Base-by-base conservation (phyloP, 2,113 vertebrate species). In the Melozone crissalis region DNA sequence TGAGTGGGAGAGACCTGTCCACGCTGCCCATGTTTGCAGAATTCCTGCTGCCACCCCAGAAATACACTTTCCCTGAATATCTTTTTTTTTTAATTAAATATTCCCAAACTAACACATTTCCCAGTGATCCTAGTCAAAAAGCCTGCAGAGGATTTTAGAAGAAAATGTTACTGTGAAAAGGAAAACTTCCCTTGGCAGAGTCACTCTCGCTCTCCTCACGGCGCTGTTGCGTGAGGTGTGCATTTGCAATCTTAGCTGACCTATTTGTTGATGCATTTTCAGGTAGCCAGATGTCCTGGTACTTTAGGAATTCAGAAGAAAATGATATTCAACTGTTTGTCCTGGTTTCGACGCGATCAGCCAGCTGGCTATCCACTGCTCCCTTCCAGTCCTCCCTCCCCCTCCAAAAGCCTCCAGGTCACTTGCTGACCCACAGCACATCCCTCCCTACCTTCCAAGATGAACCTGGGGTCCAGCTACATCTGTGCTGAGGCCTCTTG, bases 271-370 rank as follows among this genome's bases (percentile, higher is more conserved):
- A 87, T 90, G 80, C 84, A 62, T 84, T 96, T 96, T 95, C 95
- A 95, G 95, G 95, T 96, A 93, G 94, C 92, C 96, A 97, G 96
- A 94, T 97, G 96, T 94, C 96, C 81, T 33, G 43, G 72, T 92
- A 95, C 92, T 96, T 95, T 44, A 96, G 88, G 74, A 93, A 90
- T 89, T 75, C 86, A 89, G 89, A 94, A 94, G 93, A 97, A 97
- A 97, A 95, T 92, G 7, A 78, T 84, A 86, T 94, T 89, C 71
- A 58, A 96, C 74, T 93, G 90, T 92, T 95, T 95, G 93, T 93
- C 94, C 94, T 71, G 81, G 44, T 91, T 93, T 94, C 0, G 7
- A 79, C 0, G 35, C 19, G 9, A 62, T 76, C 89, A 89, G 93
- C 90, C 96, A 96, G 94, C 93, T 97, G 97, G 94, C 88, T 73